Percentiles rank a stretch among this genome's conserved stretches.
Evolutionary conservation across 2,888 invertebrate species (phyloP).

Genomic region (Cataglyphis cursor): DNA sequence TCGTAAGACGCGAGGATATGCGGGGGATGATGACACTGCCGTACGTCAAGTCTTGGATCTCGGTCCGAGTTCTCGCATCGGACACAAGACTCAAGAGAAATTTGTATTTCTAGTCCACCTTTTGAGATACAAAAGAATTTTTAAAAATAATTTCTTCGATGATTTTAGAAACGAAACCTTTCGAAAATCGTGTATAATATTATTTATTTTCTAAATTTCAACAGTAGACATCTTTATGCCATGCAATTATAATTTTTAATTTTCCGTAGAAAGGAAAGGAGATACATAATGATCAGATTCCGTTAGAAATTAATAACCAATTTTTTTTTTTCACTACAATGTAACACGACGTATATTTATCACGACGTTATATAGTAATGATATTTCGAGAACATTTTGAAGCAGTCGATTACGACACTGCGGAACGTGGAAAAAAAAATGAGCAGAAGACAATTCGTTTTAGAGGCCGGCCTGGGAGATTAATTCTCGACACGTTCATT

Average conservation of each 20-base stretch:
- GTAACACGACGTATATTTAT: neutral
- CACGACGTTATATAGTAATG: neutral
- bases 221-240: neutral
- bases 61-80: too few species aligned
- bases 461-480: conserved; percentile 8
- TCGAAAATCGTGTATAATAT: neutral
- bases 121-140: neutral
- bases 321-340: neutral
- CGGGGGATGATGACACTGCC: neutral
- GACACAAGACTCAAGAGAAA: too few species aligned
- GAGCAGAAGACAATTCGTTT: conserved; percentile 43
- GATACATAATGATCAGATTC: neutral
- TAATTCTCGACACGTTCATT: conserved; percentile 56
- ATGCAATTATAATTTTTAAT: neutral
- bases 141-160: neutral
- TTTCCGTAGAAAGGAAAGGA: neutral
- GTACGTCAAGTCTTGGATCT: too few species aligned
- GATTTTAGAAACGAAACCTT: neutral
- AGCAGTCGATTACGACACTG: neutral
- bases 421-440: conserved; percentile 6
- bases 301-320: neutral
- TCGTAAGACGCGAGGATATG: neutral
- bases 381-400: neutral
- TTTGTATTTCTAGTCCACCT: neutral
- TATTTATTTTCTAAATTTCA: neutral